Base-by-base conservation (phyloP, 2,113 vertebrate species). In the Amphilophus citrinellus region DNA sequence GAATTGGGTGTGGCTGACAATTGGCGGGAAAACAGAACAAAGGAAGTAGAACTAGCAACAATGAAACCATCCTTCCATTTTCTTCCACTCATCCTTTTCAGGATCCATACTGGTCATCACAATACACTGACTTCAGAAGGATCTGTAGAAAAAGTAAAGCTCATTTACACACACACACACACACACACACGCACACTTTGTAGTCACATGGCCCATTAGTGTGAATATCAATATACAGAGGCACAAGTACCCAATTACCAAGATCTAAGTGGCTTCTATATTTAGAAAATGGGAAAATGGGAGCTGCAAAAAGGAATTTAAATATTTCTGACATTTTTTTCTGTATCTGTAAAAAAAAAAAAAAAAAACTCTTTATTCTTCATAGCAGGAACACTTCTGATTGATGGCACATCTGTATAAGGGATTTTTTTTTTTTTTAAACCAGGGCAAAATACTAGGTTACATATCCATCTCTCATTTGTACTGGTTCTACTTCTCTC, bases 371-470 rank as follows among this genome's bases (percentile, higher is more conserved):
- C 7, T 3, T 77, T 18, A 62, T 82, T 79, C 44, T 84, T 77
- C 27, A 17, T 5, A 6, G 39, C 50, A 82, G 76, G 27, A 53
- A 18, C 8, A 7, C 37, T 85, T 13, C 35, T 47, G 61, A 84
- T 66, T 61, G 62, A 84, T 87, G 78, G 76, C 78, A 71, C 76
- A 84, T 62, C 59, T 61, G 77, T 61, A 37, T 50, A 78, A 85
- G 59, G 87, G 71, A 18, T 68, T 1, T 77, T 22, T 76, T 50
- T 17, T 78, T 27, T 17, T 84, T 39, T 39, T 10, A 10, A 39
- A 80, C 39, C 39, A 53, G 35, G 84, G 81, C 84, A 84, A 87
- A 90, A 71, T 81, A 83, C 83, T 77, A 80, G 83, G 87, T 84
- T 86, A 62, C 81, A 80, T 84, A 66, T 89, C 82, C 50, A 27